Percentiles rank a stretch among this genome's conserved stretches.
phyloP scores from a whole-genome alignment of 2,113 vertebrate genomes.

The Tachycineta bicolor region DNA sequence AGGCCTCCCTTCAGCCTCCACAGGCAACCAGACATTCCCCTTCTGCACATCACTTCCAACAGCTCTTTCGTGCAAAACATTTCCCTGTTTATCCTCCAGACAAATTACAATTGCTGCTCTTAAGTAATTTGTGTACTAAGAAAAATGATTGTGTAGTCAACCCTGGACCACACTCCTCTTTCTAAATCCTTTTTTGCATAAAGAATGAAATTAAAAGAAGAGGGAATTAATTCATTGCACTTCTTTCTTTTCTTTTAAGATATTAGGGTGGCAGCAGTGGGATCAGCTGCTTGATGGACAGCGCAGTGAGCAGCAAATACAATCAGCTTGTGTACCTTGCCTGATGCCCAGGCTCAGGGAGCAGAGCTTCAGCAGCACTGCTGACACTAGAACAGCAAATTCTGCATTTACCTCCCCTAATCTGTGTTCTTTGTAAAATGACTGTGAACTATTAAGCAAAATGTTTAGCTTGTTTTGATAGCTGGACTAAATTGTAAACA shows the following conservation, averaged over 20 bases:
- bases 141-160: not conserved
- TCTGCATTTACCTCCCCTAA: not conserved
- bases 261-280: not conserved
- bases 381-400: not conserved
- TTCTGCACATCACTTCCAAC: conserved; percentile 30
- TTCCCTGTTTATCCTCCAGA: conserved; percentile 21
- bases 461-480: conserved; percentile 53
- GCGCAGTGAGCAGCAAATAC: not conserved
- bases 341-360: not conserved
- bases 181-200: not conserved
- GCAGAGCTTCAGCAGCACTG: not conserved
- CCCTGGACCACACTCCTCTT: not conserved
- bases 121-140: not conserved
- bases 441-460: not conserved
- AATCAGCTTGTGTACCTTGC: not conserved
- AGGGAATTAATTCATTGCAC: not conserved
- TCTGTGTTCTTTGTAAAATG: not conserved
- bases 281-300: not conserved
- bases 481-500: conserved; percentile 54
- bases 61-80: conserved; percentile 8
- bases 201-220: not conserved
- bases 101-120: conserved; percentile 7
- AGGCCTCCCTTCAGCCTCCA: conserved; percentile 19
- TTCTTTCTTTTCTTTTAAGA: not conserved
- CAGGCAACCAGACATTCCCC: conserved; percentile 32